Evolutionary conservation across 2,797 vertebrate genomes (phyloP).

Genomic region (Helostoma temminkii): DNA sequence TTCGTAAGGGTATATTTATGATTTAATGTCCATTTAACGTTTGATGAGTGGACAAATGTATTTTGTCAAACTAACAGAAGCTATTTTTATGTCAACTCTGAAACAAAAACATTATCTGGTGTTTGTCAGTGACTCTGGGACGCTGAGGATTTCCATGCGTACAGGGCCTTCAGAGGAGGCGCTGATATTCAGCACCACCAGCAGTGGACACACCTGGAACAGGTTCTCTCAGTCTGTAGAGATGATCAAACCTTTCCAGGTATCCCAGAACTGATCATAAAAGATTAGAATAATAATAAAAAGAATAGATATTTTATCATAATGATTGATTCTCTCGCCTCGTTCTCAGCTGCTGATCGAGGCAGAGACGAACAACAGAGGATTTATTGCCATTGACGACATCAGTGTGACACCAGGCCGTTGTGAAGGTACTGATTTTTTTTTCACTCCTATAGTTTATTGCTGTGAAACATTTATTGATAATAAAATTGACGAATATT

Average conservation of each 20-base stretch:
- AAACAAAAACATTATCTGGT: slow-evolving; percentile 11
- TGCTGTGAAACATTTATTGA: neutral
- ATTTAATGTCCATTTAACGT: too few species aligned
- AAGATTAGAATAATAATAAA: neutral
- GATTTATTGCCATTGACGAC: slow-evolving; percentile 84
- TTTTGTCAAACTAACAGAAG: neutral
- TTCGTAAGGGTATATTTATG: too few species aligned
- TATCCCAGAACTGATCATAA: slow-evolving; percentile 25
- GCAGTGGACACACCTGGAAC: slow-evolving; percentile 69
- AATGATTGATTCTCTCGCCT: slow-evolving; percentile 8
- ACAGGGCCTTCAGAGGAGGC: slow-evolving; percentile 39
- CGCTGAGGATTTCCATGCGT: slow-evolving; percentile 65
- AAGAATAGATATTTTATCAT: neutral
- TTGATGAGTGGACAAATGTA: neutral
- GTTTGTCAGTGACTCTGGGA: slow-evolving; percentile 72
- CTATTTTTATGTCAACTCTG: neutral
- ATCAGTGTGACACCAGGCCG: slow-evolving; percentile 74
- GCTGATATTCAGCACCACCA: slow-evolving; percentile 67
- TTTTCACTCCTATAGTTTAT: neutral
- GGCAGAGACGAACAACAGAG: slow-evolving; percentile 67
- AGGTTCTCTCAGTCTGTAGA: slow-evolving; percentile 69
- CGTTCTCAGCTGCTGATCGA: slow-evolving; percentile 78
- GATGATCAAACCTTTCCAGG: slow-evolving; percentile 74
- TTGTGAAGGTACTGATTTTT: slow-evolving; percentile 73
- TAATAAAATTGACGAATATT: neutral